Base-by-base conservation (phyloP, 1,140 invertebrate genomes). In the Melipona quadrifasciata region DNA sequence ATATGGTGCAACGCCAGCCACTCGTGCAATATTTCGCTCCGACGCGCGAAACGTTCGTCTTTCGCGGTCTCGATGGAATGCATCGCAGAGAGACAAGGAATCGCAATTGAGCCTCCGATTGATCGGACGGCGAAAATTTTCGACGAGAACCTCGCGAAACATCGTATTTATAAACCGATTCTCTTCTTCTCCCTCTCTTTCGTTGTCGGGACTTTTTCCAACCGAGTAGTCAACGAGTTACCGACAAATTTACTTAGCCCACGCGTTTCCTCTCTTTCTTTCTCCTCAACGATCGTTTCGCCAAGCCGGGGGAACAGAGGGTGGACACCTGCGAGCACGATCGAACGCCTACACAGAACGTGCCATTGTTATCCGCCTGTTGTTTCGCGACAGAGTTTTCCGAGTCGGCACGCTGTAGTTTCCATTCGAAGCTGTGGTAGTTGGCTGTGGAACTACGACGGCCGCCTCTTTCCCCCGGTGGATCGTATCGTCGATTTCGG, bases 401-500 rank as follows among this genome's bases (percentile, higher is more conserved):
- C 74, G 24, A 71, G 1, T 10, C 82, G 34, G 27, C 31, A 65
- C 24, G n/a, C 55, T 34, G 31, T 47, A 72, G 86, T 88, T 82
- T 65, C 83, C 77, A 89, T 86, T 82, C 87, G 64, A 39, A 61
- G 47, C 70, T 58, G n/a, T n/a, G 16, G 70, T 67, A 79, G 86
- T 82, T 82, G 83, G 68, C 68, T 67, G 55, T 34, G 67, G 57
- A 82, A 89, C 68, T 88, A 84, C 79, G 57, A 70, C 16, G 70
- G 39, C 39, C 86, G 87, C 88, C 86, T 84, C 87, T 89, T 88
- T 86, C 58, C 68, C 67, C 31, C 31, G 74, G 81, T 78, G 84
- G 84, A 86, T 89, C 79, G 87, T 90, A 90, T 87, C 89, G 85
- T 89, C 82, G 88, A 90, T 89, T 90, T 90, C 85, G 79, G 79